Conservation (phyloP, 2,888 invertebrate species). For the Aethes cnicana region DNA sequence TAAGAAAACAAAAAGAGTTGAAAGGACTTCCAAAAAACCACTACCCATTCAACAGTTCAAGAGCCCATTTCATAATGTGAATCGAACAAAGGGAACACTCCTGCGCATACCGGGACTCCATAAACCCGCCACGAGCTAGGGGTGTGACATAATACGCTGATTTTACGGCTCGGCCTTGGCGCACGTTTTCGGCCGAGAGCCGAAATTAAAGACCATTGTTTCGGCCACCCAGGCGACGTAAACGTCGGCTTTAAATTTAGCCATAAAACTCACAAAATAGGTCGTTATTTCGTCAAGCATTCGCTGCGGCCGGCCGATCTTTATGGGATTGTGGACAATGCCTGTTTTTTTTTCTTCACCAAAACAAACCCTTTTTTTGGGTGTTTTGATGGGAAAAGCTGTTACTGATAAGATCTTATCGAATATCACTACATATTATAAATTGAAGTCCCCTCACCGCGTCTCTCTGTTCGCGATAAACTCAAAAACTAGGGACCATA, state of each 20-base stretch:
- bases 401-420: slow-evolving; percentile 7
- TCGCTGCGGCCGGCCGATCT: slow-evolving; percentile 35
- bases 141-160: slow-evolving; percentile 38
- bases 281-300: slow-evolving; percentile 54
- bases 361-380: slow-evolving; percentile 1
- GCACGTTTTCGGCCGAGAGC: slow-evolving; percentile 39
- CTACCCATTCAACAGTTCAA: not conserved
- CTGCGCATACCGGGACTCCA: slow-evolving; percentile 41
- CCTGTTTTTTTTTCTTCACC: slow-evolving; percentile 7
- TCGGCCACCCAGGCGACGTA: slow-evolving; percentile 37
- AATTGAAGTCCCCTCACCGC: too few relatives aligned
- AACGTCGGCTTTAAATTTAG: slow-evolving; percentile 46
- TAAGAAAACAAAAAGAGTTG: not conserved
- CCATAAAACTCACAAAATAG: slow-evolving; percentile 51
- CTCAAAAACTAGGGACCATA: too few relatives aligned
- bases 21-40: not conserved
- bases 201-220: slow-evolving; percentile 37
- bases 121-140: slow-evolving; percentile 36
- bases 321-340: slow-evolving; percentile 32
- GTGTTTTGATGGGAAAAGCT: slow-evolving; percentile 1
- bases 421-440: not conserved
- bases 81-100: slow-evolving; percentile 40
- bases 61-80: not conserved
- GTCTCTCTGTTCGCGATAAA: too few relatives aligned
- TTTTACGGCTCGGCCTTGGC: slow-evolving; percentile 43